Evolutionary conservation across 2,888 invertebrate species (phyloP).

Genomic region (Orchesellides sinensis): DNA sequence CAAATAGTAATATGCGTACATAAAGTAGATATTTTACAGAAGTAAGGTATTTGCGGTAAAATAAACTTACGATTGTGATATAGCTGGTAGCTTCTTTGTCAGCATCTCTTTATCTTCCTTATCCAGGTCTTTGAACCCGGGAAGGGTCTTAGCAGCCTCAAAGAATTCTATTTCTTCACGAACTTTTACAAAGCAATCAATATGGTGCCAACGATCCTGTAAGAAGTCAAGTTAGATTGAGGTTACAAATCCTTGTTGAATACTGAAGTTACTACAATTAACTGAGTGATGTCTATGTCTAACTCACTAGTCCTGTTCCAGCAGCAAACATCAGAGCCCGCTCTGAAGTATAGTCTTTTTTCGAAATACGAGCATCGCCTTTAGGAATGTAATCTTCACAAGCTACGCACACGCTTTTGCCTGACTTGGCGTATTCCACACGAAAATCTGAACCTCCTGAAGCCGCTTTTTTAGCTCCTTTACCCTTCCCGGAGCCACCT

Average conservation of each 20-base stretch:
- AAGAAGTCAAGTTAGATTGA: background rate
- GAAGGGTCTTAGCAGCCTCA: slow-evolving; percentile 84
- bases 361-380: slow-evolving; percentile 86
- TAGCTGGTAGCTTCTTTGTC: slow-evolving; percentile 81
- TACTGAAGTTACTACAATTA: too few relatives aligned
- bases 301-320: slow-evolving; percentile 77
- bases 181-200: slow-evolving; percentile 90
- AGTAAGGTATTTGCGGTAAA: background rate
- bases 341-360: slow-evolving; percentile 90
- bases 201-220: slow-evolving; percentile 89
- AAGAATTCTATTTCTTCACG: slow-evolving; percentile 85
- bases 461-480: slow-evolving; percentile 71
- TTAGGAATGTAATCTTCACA: slow-evolving; percentile 92
- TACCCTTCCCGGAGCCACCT: slow-evolving; percentile 78
- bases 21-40: background rate
- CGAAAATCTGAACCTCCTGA: slow-evolving; percentile 82
- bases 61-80: slow-evolving; percentile 23
- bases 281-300: too few relatives aligned
- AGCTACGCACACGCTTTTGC: slow-evolving; percentile 80
- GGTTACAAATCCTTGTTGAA: too few relatives aligned
- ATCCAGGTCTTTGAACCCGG: slow-evolving; percentile 85
- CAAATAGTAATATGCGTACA: too few relatives aligned
- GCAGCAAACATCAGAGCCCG: slow-evolving; percentile 89
- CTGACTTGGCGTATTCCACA: slow-evolving; percentile 92
- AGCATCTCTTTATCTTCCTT: slow-evolving; percentile 85